Percentiles rank a stretch among this genome's conserved stretches.
Evolutionary conservation across 2,113 vertebrate species (phyloP).

Genomic region (Silurus glanis): DNA sequence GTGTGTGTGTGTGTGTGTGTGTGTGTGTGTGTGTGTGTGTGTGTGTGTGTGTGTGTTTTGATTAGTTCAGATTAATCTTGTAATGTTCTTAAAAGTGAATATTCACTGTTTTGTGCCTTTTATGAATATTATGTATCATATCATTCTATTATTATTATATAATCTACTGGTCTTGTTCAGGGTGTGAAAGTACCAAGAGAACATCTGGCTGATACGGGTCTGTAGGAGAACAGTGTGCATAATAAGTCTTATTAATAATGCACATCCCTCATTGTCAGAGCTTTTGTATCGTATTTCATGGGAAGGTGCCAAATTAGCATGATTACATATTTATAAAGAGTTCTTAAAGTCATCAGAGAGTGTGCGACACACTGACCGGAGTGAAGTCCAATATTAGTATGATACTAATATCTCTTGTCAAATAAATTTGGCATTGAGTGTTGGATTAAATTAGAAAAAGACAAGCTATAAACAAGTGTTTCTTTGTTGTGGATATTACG

Average conservation of each 20-base stretch:
- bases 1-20: no score
- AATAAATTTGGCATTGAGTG: neutral
- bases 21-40: no score
- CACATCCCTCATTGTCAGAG: neutral
- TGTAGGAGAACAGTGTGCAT: neutral
- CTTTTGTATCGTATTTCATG: neutral
- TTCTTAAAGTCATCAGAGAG: neutral
- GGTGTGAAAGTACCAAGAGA: neutral
- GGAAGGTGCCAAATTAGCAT: neutral
- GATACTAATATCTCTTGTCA: neutral
- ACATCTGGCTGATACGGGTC: neutral
- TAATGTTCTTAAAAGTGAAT: neutral
- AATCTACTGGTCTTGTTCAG: neutral
- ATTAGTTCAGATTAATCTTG: neutral
- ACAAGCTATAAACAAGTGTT: neutral
- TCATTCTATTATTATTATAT: neutral
- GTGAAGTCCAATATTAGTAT: neutral
- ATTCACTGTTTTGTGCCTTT: neutral
- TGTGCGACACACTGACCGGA: neutral
- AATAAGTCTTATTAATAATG: slow-evolving; percentile 31
- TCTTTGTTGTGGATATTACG: neutral
- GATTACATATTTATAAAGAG: neutral
- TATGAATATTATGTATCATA: neutral
- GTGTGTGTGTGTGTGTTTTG: no score
- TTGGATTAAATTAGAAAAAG: neutral